Evolutionary conservation across 2,797 vertebrate species (phyloP).

Genomic region (Triplophysa bombifrons): DNA sequence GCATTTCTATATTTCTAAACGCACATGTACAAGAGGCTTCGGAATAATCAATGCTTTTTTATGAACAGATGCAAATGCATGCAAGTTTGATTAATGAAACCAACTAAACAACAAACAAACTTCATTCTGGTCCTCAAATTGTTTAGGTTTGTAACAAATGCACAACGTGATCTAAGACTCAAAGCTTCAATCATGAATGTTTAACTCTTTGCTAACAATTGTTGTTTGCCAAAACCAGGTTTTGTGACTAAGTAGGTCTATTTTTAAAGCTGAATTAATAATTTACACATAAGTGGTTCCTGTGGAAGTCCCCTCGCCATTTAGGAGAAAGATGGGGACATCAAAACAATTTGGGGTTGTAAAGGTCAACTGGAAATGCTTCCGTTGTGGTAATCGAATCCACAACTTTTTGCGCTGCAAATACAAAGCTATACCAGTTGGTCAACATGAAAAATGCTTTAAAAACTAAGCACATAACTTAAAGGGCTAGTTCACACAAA

Average conservation of each 20-base stretch:
- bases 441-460: no score
- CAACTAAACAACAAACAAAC: neutral
- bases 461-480: no score
- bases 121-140: neutral
- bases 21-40: conserved; percentile 20
- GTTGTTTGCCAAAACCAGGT: conserved; percentile 2
- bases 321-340: neutral
- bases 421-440: no score
- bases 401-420: no score
- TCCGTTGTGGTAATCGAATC: no score
- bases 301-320: neutral
- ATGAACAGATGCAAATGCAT: conserved; percentile 37
- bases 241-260: conserved; percentile 27
- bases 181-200: neutral
- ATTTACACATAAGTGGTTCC: neutral
- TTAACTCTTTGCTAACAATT: neutral
- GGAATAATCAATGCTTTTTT: conserved; percentile 41
- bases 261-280: conserved; percentile 17
- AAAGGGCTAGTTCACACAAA: no score
- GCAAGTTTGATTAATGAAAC: conserved; percentile 20
- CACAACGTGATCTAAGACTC: neutral
- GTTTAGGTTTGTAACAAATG: conserved; percentile 5
- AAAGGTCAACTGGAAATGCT: no score
- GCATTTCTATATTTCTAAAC: conserved; percentile 36
- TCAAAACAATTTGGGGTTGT: neutral